Base-by-base conservation (phyloP, 2,113 vertebrate genomes). In the Varanus komodoensis region DNA sequence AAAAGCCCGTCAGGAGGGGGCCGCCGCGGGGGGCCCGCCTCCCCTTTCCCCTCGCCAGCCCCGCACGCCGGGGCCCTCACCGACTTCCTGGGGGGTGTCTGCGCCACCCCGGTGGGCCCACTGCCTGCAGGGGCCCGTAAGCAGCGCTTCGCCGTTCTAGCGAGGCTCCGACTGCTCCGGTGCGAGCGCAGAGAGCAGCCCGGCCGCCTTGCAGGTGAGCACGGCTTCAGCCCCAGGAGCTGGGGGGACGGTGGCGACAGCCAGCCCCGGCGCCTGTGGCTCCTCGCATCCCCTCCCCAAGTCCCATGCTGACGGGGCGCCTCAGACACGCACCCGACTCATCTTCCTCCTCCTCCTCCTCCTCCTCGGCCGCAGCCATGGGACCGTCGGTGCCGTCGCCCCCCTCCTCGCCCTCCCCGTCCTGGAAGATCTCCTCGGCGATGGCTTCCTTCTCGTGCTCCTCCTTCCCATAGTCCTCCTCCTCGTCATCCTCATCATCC, bases 371-470 rank as follows among this genome's bases (percentile, higher is more conserved):
- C 0, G 97, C 94, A 68, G 96, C 97, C 79, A 96, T 96, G 54
- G 98, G 97, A 50, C 97, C 97, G 89, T 98, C 98, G 9, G 97
- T 95, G 2, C 98, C 97, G 71, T 98, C 97, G 29, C 98, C 98
- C 38, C 98, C 98, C 11, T 99, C 99, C 92, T 99, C 99, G 7
- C 98, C 97, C 87, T 99, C 99, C 1, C 98, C 98, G 82, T 99
- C 98, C 87, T 99, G 98, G 95, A 99, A 99, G 94, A 99, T 99
- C 93, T 99, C 98, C 87, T 98, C 99, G 2, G 98, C 99, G 74
- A 99, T 99, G 86, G 98, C 96, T 94, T 99, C 99, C 94, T 99
- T 99, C 89, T 99, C 99, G 0, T 98, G 97, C 9, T 98, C 98
- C n/a, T 98, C 98, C 75, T 98, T 98, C 67, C 97, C 97, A 80